Evolutionary conservation across 2,113 vertebrate genomes (phyloP), one percentile per base, ranked within the genome.

Genomic region (Percina caprodes): DNA sequence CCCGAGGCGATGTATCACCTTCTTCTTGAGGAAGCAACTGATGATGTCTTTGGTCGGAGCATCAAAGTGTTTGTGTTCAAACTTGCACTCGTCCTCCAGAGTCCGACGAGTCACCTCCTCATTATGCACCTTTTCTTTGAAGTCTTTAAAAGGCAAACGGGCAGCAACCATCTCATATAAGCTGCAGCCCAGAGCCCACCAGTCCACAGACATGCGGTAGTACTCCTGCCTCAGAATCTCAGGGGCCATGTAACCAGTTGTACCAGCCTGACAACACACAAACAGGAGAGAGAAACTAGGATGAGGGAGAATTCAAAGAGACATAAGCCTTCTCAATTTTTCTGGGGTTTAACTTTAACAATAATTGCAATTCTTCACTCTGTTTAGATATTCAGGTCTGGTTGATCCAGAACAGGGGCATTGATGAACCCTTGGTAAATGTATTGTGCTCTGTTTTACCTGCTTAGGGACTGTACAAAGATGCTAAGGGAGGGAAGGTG

Each of bases 91-190:
- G 0, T 97, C 96, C 88, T 97, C 95, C 86, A 97, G 87, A 74
- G 95, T 97, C 86, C 96, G 96, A 62, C 96, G 94, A 71, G 88
- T 95, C 83, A 98, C 91, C 79, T 97, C 97, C 39, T 96, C 95
- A 58, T 95, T 97, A 63, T 68, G 93, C 35, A 97, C 86, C 88
- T 97, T 98, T 67, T 98, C 97, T 88, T 95, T 97, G 92, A 83
- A 96, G 90, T 96, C 95, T 93, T 94, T 96, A 79, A 97, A 98
- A 1, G 97, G 97, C 62, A 97, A 93, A 82, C 96, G 90, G 46
- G 94, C 96, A 7, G 96, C 96, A 68, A 97, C 82, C 96, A 97
- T 97, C 92, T 98, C 97, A 60, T 97, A 97, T 83, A 98, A 95
- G 77, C 95, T 96, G 86, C 96, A 98, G 11, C 97, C 97, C 92